Evolutionary conservation across 2,113 vertebrate genomes (phyloP).

Genomic region (Ammospiza caudacuta): DNA sequence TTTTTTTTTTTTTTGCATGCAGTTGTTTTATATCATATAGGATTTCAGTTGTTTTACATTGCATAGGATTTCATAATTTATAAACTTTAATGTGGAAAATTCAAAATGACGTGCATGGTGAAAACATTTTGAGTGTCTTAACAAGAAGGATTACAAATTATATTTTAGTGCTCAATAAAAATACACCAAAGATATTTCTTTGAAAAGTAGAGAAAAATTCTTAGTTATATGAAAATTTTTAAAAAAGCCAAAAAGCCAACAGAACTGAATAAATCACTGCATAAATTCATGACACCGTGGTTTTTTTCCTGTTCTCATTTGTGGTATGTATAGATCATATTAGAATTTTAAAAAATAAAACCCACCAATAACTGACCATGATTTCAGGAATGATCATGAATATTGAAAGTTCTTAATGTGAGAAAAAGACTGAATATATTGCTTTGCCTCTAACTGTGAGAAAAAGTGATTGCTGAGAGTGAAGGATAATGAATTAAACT

Average conservation of each 20-base stretch:
- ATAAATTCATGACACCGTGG: not conserved
- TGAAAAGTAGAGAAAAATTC: not conserved
- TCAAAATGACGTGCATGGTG: not conserved
- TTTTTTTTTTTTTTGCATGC: not conserved
- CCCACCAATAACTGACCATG: rapidly evolving
- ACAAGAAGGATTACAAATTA: not conserved
- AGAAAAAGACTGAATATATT: not conserved
- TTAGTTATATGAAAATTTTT: not conserved
- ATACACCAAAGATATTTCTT: not conserved
- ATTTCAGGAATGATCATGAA: not conserved
- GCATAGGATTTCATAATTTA: not conserved
- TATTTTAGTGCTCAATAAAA: not conserved
- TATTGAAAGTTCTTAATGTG: not conserved
- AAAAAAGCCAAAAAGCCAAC: not conserved
- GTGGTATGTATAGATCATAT: not conserved
- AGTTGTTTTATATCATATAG: not conserved
- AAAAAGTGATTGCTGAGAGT: not conserved
- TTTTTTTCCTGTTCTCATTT: not conserved
- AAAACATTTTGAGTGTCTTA: not conserved
- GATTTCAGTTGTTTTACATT: not conserved
- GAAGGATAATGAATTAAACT: not conserved
- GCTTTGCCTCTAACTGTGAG: not conserved
- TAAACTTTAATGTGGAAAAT: not conserved
- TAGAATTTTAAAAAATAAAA: not conserved
- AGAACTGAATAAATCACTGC: not conserved